Percentiles rank a stretch among this genome's conserved stretches.
Conservation (phyloP, 2,113 vertebrate genomes). For the Cranoglanis bouderius region DNA sequence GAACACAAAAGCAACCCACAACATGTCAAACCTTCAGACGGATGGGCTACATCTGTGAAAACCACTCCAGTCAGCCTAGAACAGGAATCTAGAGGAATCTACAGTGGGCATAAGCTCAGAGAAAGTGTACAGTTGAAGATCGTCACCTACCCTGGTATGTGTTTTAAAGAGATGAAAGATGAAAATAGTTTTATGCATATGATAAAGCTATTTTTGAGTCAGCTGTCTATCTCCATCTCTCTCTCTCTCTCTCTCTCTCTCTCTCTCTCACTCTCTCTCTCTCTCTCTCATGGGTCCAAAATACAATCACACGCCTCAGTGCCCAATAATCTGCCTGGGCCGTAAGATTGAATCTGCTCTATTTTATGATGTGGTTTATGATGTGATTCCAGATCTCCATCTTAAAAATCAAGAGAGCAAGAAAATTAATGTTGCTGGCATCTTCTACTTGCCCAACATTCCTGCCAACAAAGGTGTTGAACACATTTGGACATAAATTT, state of each 20-base stretch:
- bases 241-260: not conserved
- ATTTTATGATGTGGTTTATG: constrained; percentile 52
- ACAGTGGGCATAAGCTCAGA: not conserved
- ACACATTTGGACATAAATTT: constrained; percentile 31
- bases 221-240: not conserved
- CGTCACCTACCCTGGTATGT: not conserved
- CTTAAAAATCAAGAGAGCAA: constrained; percentile 37
- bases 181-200: not conserved
- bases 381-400: constrained; percentile 39
- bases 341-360: constrained; percentile 12
- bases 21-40: not conserved
- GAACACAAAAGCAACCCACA: not conserved
- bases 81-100: not conserved
- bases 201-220: not conserved
- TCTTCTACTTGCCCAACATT: constrained; percentile 19
- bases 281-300: constrained; percentile 7
- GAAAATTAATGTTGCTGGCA: constrained; percentile 47
- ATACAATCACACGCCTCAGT: constrained; percentile 29
- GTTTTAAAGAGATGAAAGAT: not conserved
- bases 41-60: not conserved
- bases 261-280: not conserved
- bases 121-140: not conserved
- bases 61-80: not conserved
- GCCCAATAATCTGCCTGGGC: constrained; percentile 22
- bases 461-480: constrained; percentile 25